Conservation (phyloP, 2,888 invertebrate species). For the Drosophila anceps region DNA sequence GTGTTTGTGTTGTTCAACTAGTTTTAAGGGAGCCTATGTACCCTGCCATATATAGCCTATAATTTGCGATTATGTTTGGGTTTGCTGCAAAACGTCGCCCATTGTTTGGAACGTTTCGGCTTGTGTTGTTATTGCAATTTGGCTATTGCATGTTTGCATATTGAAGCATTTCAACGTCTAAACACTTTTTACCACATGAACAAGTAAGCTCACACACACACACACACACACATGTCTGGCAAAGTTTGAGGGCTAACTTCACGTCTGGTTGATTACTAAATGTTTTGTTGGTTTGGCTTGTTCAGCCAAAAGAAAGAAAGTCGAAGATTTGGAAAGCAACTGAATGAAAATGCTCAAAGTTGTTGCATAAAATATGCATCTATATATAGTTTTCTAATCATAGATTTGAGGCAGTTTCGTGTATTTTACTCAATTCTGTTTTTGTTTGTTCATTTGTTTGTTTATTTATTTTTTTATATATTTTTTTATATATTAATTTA, state of each 20-base stretch:
- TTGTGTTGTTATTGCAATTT: constrained; percentile 72
- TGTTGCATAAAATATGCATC: neutral
- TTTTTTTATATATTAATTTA: no score
- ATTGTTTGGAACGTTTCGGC: constrained; percentile 49
- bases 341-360: neutral
- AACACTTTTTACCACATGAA: constrained; percentile 48
- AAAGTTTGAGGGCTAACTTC: constrained; percentile 28
- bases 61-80: constrained; percentile 79
- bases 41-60: constrained; percentile 73
- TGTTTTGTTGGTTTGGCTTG: constrained; percentile 45
- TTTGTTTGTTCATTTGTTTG: no score
- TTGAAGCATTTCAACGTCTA: constrained; percentile 66
- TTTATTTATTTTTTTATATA: no score
- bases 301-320: constrained; percentile 8
- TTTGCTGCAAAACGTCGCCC: constrained; percentile 33
- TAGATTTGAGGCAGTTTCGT: neutral
- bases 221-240: constrained; percentile 22
- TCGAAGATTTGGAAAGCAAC: neutral
- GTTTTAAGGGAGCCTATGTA: constrained; percentile 53
- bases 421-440: no score
- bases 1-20: constrained; percentile 50
- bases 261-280: constrained; percentile 46
- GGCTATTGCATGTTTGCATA: constrained; percentile 76
- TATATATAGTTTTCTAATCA: neutral
- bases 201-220: constrained; percentile 3